Evolutionary conservation across 2,888 invertebrate species (phyloP).

Genomic region (Tipula unca): DNA sequence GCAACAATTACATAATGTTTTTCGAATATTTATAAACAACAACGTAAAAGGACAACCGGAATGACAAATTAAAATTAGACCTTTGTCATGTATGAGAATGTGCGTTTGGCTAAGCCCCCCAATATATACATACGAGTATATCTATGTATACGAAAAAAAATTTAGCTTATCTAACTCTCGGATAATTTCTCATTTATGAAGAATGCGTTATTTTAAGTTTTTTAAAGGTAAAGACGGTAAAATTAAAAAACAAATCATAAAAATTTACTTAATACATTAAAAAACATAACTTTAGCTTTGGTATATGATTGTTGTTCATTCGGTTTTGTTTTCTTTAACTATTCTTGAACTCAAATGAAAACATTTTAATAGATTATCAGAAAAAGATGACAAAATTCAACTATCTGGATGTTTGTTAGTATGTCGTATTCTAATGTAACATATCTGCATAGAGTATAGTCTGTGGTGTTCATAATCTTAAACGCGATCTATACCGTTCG

Average conservation of each 20-base stretch:
- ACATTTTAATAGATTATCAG: neutral
- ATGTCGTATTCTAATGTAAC: too few species aligned
- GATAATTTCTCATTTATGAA: neutral
- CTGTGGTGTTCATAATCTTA: too few species aligned
- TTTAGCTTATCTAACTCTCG: neutral
- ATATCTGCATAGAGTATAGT: too few species aligned
- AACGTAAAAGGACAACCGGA: neutral
- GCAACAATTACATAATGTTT: neutral
- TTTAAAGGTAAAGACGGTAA: neutral
- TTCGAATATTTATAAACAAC: neutral
- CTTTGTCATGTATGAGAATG: neutral
- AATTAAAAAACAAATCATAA: neutral
- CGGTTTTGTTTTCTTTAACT: neutral
- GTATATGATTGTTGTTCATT: neutral
- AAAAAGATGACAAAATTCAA: neutral
- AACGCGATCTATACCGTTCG: too few species aligned
- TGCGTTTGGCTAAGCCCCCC: neutral
- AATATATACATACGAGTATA: too few species aligned
- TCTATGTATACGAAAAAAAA: neutral
- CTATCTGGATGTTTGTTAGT: too few species aligned
- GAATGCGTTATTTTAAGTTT: neutral
- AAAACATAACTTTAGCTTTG: neutral
- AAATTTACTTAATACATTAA: neutral
- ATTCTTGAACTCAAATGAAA: neutral
- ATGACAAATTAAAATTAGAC: neutral